phyloP scores from a whole-genome alignment of 2,888 invertebrate species.

The Pedicia rivosa region DNA sequence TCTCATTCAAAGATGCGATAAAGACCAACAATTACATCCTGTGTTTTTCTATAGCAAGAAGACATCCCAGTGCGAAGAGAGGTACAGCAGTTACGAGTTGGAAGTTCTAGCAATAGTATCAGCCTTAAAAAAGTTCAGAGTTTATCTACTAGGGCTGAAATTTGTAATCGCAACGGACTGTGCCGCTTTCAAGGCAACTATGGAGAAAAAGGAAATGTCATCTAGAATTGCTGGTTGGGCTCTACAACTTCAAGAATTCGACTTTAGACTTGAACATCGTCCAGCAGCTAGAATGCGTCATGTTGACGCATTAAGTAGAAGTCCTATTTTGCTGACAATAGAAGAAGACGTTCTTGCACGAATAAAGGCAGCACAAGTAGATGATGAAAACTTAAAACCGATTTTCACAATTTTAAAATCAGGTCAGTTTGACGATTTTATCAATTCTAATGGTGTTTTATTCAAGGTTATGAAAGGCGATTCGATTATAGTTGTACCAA shows the following conservation, averaged over 20 bases:
- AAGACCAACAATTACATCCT: conserved; percentile 5
- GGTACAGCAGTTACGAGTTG: conserved; percentile 4
- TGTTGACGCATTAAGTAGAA: conserved; percentile 12
- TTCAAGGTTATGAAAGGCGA: conserved; percentile 11
- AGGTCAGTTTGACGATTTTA: conserved; percentile 9
- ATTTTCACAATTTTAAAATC: conserved; percentile 10
- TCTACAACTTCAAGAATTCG: conserved; percentile 13
- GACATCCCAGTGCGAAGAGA: neutral
- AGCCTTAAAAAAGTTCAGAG: conserved; percentile 8
- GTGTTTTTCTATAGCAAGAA: conserved; percentile 4
- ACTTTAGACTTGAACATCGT: conserved; percentile 11
- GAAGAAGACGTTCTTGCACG: neutral
- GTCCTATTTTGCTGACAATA: conserved; percentile 7
- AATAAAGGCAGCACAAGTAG: conserved; percentile 8
- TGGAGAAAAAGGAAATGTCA: conserved; percentile 17
- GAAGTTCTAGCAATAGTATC: conserved; percentile 5
- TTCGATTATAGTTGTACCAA: conserved; percentile 8
- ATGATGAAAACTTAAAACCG: conserved; percentile 11
- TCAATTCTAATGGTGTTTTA: conserved; percentile 10
- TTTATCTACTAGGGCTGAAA: conserved; percentile 6
- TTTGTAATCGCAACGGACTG: conserved; percentile 12
- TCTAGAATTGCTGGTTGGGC: conserved; percentile 16
- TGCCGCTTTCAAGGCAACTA: conserved; percentile 9
- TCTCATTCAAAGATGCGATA: neutral
- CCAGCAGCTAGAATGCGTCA: conserved; percentile 11